Evolutionary conservation across 2,888 invertebrate genomes (phyloP), one percentile per base, ranked within the genome.

Genomic region (Zygogramma bicolorata): DNA sequence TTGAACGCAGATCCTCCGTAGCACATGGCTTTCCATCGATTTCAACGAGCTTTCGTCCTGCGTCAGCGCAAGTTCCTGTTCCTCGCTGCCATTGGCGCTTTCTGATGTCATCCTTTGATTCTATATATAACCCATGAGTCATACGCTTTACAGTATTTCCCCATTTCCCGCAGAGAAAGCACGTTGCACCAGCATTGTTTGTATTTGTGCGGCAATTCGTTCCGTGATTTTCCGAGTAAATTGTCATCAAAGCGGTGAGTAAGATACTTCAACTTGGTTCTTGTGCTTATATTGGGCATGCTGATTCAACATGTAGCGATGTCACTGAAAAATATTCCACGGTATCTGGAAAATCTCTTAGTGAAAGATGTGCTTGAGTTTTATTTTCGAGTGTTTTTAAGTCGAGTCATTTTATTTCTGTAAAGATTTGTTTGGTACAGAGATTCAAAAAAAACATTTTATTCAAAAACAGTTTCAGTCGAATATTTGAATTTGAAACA

Each of bases 51-150:
- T 77, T 79, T 81, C 70, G 76, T 78, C 71, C 70, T 72, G 75
- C 71, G 70, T 75, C 70, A 60, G 83, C 84, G 84, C 84, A 83
- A 81, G 83, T 84, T 79, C 81, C 73, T 74, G 71, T 77, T 79
- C 77, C 70, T 74, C 74, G 67, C 75, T 78, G 76, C 79, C 77
- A 85, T 84, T 84, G 84, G 85, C 77, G 77, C 74, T 75, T 78
- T 73, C 81, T 84, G 83, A 84, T 83, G 84, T 84, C 84, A 84
- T 81, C 80, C 75, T 79, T 80, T 75, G 80, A 81, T 84, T 84
- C 85, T 86, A 86, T 86, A 86, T 85, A 85, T 86, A 86, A 82
- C 83, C 79, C 83, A 85, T 86, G 86, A 86, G 78, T 86, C 86
- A 86, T 85, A 83, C 80, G 75, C 76, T 80, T 80, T 81, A 84